phyloP scores from a whole-genome alignment of 2,888 invertebrate species.

The Eilema sororculum region DNA sequence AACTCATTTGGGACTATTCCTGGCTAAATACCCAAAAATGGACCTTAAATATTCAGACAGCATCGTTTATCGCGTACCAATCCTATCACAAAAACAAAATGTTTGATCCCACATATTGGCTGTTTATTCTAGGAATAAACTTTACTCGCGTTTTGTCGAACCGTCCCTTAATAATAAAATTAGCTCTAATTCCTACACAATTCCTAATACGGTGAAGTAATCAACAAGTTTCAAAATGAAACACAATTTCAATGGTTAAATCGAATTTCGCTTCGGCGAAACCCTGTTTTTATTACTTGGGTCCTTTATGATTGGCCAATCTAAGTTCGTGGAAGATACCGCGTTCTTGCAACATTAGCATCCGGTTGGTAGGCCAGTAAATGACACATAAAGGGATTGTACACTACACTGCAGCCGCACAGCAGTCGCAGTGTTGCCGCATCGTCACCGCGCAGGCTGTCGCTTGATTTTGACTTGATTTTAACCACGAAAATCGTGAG shows the following conservation, averaged over 20 bases:
- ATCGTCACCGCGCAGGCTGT: too few relatives aligned
- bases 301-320: conserved; percentile 44
- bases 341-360: conserved; percentile 23
- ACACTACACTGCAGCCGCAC: background rate
- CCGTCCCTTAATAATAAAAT: conserved; percentile 8
- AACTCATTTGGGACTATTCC: too few relatives aligned
- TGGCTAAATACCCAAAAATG: too few relatives aligned
- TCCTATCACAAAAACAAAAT: background rate
- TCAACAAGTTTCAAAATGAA: conserved; percentile 31
- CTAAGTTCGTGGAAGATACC: conserved; percentile 39
- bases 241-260: conserved; percentile 32
- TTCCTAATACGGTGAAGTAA: conserved; percentile 35
- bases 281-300: conserved; percentile 35
- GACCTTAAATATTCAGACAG: too few relatives aligned
- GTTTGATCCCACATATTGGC: too few relatives aligned
- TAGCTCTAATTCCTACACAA: background rate
- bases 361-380: conserved; percentile 24
- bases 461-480: too few relatives aligned
- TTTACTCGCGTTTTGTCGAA: too few relatives aligned
- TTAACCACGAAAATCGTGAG: too few relatives aligned
- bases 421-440: background rate
- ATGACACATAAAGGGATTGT: conserved; percentile 17
- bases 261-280: conserved; percentile 45
- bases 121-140: too few relatives aligned
- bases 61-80: too few relatives aligned